Evolutionary conservation across 2,888 invertebrate genomes (phyloP).

Genomic region (Adelphocoris suturalis): DNA sequence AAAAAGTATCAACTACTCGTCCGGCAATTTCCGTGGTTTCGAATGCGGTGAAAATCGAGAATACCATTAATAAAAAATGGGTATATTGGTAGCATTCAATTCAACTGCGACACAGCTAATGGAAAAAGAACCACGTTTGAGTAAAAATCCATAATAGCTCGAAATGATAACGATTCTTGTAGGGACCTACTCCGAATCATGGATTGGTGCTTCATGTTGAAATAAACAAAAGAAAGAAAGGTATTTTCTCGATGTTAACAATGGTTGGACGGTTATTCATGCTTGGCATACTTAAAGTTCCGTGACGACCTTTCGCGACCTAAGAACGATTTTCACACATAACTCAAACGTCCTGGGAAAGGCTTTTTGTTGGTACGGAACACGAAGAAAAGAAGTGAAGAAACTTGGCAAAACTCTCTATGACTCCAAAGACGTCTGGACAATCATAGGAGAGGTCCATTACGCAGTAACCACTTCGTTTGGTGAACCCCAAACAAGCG

Average conservation of each 20-base stretch:
- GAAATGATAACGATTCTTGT: no score
- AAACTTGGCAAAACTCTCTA: not conserved
- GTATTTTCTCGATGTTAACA: not conserved
- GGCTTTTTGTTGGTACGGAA: not conserved
- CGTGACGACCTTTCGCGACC: slow-evolving; percentile 49
- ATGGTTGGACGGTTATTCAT: not conserved
- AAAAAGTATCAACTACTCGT: no score
- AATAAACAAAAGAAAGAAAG: not conserved
- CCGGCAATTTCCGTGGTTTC: no score
- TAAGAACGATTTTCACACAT: slow-evolving; percentile 52
- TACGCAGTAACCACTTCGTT: slow-evolving; percentile 67
- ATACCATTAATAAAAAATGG: no score
- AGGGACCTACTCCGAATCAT: no score
- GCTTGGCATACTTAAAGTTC: not conserved
- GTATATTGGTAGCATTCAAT: no score
- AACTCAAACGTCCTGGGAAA: not conserved
- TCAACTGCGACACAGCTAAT: no score
- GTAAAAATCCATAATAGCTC: no score
- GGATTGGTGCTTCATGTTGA: not conserved
- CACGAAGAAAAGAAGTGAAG: slow-evolving; percentile 18
- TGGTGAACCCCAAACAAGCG: slow-evolving; percentile 56
- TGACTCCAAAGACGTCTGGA: slow-evolving; percentile 49
- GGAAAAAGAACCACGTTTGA: no score
- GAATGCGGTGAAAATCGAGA: no score
- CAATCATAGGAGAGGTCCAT: slow-evolving; percentile 64